Conservation (phyloP, 1,140 invertebrate genomes). For the Idris sp. region DNA sequence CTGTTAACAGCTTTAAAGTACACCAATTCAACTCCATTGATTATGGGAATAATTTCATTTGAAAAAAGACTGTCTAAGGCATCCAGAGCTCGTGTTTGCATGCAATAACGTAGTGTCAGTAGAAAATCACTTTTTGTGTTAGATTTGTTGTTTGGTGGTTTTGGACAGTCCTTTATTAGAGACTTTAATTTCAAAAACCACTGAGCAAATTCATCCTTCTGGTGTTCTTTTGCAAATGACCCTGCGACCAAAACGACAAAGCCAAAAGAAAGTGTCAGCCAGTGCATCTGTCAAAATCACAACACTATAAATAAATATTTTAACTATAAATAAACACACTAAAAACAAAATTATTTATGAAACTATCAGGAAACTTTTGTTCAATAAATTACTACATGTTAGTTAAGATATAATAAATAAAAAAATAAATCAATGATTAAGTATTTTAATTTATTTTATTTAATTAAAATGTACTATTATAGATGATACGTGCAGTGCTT, state of each 20-base stretch:
- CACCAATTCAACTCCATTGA: slow-evolving; percentile 68
- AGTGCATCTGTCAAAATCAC: slow-evolving; percentile 63
- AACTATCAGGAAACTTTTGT: too few relatives aligned
- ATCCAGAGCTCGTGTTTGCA: slow-evolving; percentile 65
- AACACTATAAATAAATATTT: too few relatives aligned
- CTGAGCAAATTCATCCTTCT: slow-evolving; percentile 53
- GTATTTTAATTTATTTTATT: too few relatives aligned
- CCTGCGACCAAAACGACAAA: slow-evolving; percentile 40
- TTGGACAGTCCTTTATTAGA: slow-evolving; percentile 67
- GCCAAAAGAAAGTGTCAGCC: slow-evolving; percentile 29
- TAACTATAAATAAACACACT: too few relatives aligned
- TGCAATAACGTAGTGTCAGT: slow-evolving; percentile 61
- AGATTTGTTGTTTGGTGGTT: slow-evolving; percentile 31
- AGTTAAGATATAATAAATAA: too few relatives aligned
- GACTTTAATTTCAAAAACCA: slow-evolving; percentile 61
- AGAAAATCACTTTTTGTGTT: slow-evolving; percentile 62
- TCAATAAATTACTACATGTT: too few relatives aligned
- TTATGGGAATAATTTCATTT: slow-evolving; percentile 68
- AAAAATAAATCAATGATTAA: too few relatives aligned
- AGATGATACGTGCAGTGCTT: slow-evolving; percentile 9
- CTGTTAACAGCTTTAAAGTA: slow-evolving; percentile 40
- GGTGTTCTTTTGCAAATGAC: slow-evolving; percentile 11
- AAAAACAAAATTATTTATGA: too few relatives aligned
- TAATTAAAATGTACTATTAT: slow-evolving; percentile 13
- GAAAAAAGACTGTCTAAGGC: slow-evolving; percentile 65